A percentile compares a stretch with the other conserved stretches of the same genome.
Conservation (phyloP, 2,797 vertebrate species). For the Leptoclinus maculatus region DNA sequence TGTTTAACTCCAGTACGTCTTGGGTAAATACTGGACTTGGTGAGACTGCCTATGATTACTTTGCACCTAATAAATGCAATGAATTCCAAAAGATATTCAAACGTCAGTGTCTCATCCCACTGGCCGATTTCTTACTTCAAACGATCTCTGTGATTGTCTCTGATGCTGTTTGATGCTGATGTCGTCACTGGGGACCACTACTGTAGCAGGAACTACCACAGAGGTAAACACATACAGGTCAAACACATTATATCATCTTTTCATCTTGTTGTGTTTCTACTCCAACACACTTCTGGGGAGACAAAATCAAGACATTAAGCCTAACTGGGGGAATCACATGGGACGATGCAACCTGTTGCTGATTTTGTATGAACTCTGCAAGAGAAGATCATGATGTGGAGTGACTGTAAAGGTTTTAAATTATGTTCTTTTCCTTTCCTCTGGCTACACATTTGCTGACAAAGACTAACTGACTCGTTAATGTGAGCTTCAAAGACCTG, state of each 20-base stretch:
- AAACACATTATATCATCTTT: no score
- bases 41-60: no score
- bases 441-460: neutral
- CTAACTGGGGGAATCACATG: neutral
- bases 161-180: no score
- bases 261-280: neutral
- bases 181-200: no score
- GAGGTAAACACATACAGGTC: no score
- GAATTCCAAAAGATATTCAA: neutral
- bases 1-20: no score
- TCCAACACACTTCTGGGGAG: neutral
- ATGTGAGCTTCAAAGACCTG: slow-evolving; percentile 43
- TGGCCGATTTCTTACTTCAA: no score
- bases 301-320: neutral
- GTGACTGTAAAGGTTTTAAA: slow-evolving; percentile 13
- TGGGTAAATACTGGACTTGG: no score
- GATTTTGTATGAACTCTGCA: neutral
- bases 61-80: neutral
- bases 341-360: neutral
- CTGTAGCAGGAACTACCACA: no score
- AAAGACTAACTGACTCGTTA: slow-evolving; percentile 42
- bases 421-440: neutral
- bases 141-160: no score
- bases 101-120: no score
- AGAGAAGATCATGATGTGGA: neutral